Evolutionary conservation across 2,113 vertebrate species (phyloP), one percentile per base, ranked within the genome.

Genomic region (Lophius piscatorius): DNA sequence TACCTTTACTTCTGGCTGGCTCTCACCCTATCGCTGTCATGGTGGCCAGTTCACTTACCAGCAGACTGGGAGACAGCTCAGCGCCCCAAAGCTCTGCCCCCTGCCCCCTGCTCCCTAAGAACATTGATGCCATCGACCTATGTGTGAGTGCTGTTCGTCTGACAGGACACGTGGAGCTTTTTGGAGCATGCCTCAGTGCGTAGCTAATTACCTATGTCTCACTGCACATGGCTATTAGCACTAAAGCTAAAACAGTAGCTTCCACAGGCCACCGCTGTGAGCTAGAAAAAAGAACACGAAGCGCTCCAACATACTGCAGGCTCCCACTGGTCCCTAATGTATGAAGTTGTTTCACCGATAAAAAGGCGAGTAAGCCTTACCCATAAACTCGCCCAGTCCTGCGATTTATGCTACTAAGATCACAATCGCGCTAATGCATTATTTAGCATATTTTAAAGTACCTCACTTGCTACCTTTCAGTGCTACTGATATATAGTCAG

Each of bases 121-220:
- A 87, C 81, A 85, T 76, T 29, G 82, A 85, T 86, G 83, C 74
- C 52, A 78, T 64, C 70, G 84, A 88, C 84, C 86, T 78, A 55
- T 50, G 33, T 70, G 81, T 47, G 70, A 77, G 69, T 72, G 78
- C 69, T 73, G 73, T 71, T 77, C 70, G 58, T 69, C 54, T 4
- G 3, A 67, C 64, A 16, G 4, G 35, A 48, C 80, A 49, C 67
- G 29, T 20, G 9, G 9, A 22, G 49, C 67, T 63, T 61, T 61
- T 61, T 56, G 59, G 36, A 4, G 60, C 69, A 82, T 59, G 85
- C 81, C 80, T 74, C 63, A 56, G 24, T 21, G 66, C 63, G 16
- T 80, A 48, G 67, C 78, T 89, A 86, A 89, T 89, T 87, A 87
- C 85, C 87, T 85, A 78, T 67, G 83, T 83, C 83, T 82, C 74